Evolutionary conservation across 2,113 vertebrate genomes (phyloP).

Genomic region (Chionis minor): DNA sequence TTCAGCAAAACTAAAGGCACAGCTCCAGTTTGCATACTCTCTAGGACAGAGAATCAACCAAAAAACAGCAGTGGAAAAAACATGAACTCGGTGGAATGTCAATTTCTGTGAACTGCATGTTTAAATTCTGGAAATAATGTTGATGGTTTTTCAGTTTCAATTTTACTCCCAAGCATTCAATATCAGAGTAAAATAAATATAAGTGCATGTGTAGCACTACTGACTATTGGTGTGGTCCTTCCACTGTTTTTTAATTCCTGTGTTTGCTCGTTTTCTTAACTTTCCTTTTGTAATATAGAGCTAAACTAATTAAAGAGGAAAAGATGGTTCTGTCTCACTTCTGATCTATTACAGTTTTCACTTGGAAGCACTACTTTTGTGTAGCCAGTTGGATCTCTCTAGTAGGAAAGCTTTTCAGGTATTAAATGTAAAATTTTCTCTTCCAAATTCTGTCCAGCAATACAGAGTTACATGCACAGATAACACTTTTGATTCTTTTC

Average conservation of each 20-base stretch:
- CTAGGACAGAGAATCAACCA: background rate
- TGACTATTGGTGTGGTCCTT: background rate
- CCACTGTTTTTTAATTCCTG: background rate
- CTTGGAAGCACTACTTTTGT: background rate
- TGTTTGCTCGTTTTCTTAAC: background rate
- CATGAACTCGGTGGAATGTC: background rate
- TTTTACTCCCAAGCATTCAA: background rate
- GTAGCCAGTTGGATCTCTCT: background rate
- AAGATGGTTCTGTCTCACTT: background rate
- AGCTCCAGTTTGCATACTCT: background rate
- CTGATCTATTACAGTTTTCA: background rate
- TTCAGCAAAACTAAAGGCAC: background rate
- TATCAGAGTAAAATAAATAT: background rate
- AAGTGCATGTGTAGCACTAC: background rate
- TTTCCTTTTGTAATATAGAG: background rate
- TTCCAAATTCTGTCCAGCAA: background rate
- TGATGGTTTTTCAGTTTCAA: background rate
- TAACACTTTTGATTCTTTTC: background rate
- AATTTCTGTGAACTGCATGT: background rate
- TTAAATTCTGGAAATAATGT: slow-evolving; percentile 3
- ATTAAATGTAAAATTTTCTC: background rate
- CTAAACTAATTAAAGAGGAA: background rate
- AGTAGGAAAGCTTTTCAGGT: background rate
- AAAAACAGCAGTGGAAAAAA: background rate
- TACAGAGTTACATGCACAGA: background rate